These are phyloP conservation scores for Albula goreensis DNA, from an alignment of 2,113 vertebrate genomes.

Conservation along the genomic window DNA sequence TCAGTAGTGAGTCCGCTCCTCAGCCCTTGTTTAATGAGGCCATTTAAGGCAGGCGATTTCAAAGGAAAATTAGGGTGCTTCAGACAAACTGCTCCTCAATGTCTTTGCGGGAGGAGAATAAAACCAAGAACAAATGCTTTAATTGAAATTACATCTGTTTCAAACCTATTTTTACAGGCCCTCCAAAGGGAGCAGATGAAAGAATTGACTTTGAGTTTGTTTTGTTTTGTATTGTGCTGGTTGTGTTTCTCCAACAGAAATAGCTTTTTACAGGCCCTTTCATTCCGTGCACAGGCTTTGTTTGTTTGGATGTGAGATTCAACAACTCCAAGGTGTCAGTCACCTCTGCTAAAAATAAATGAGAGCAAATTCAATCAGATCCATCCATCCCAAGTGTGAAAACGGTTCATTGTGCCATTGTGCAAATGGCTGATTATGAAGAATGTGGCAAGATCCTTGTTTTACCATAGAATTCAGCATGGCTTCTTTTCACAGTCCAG, in stretches of 20 bases:
- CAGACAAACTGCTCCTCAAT: conserved; percentile 1
- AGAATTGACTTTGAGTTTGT: not conserved
- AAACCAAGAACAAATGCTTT: conserved; percentile 28
- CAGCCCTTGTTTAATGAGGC: conserved; percentile 32
- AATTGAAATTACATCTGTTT: conserved; percentile 33
- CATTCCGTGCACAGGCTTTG: not conserved
- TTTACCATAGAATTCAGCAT: no score
- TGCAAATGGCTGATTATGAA: no score
- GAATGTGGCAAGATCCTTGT: no score
- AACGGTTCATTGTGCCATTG: not conserved
- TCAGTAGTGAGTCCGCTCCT: conserved; percentile 23
- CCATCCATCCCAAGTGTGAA: not conserved
- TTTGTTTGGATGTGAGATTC: not conserved
- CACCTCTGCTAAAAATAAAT: not conserved
- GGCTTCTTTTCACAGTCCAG: no score
- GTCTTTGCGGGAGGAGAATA: not conserved
- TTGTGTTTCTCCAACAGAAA: not conserved
- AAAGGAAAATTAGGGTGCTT: conserved; percentile 30
- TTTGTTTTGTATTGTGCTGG: not conserved
- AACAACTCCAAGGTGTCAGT: not conserved
- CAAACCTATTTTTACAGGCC: conserved; percentile 10
- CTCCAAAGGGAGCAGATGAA: not conserved
- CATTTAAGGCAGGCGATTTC: conserved; percentile 33
- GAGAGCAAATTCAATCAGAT: not conserved
- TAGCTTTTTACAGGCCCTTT: not conserved